Percentiles rank a stretch among this genome's conserved stretches.
Conservation (phyloP, 2,797 vertebrate genomes). For the Catostomus latipinnis region DNA sequence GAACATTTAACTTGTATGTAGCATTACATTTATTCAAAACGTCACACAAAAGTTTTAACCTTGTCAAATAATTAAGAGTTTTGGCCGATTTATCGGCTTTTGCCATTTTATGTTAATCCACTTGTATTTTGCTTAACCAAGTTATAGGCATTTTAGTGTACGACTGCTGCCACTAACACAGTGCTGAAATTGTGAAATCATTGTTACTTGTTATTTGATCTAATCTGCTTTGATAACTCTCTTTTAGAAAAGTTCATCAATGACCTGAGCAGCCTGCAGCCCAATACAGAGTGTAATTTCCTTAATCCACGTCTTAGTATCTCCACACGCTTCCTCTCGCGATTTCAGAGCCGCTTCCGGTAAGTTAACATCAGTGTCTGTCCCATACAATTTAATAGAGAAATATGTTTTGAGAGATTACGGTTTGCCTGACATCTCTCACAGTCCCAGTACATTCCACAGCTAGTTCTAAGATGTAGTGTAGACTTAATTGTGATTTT, state of each 20-base stretch:
- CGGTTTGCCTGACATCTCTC: background rate
- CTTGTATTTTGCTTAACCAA: no score
- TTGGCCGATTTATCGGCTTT: no score
- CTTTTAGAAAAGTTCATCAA: conserved; percentile 75
- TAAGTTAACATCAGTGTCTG: conserved; percentile 42
- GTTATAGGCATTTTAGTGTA: no score
- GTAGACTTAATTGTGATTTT: background rate
- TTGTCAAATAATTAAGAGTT: no score
- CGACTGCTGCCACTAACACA: no score
- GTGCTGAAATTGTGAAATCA: background rate
- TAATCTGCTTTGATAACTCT: conserved; percentile 58
- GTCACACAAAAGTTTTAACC: no score
- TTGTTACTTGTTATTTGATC: background rate
- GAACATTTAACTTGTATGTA: no score
- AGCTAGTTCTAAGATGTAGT: background rate
- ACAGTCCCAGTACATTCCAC: no score
- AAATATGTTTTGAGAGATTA: no score
- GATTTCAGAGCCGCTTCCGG: conserved; percentile 78
- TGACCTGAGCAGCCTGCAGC: conserved; percentile 71
- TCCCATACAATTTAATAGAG: no score
- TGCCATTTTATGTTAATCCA: no score
- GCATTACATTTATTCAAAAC: no score
- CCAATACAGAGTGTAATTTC: conserved; percentile 67
- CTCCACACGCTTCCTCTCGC: conserved; percentile 85
- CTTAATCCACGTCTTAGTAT: conserved; percentile 86